phyloP scores from a whole-genome alignment of 1,140 invertebrate species.

The Sitophilus oryzae region DNA sequence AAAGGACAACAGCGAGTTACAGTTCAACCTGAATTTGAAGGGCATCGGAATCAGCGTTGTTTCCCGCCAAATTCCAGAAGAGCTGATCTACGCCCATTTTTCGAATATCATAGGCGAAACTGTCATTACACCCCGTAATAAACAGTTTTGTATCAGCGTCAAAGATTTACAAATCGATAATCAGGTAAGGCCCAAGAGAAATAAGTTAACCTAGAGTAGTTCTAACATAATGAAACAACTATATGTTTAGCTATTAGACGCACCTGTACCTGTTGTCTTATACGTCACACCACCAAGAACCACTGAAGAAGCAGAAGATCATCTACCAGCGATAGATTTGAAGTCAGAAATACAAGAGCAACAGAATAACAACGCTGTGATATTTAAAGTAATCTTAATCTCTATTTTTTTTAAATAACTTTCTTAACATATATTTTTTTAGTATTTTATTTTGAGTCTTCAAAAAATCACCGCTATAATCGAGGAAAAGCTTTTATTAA shows the following conservation, averaged over 20 bases:
- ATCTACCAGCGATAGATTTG: slow-evolving; percentile 58
- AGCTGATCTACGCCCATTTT: slow-evolving; percentile 78
- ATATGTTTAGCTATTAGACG: slow-evolving; percentile 65
- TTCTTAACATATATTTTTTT: slow-evolving; percentile 37
- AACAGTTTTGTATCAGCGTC: slow-evolving; percentile 68
- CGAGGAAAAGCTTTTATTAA: slow-evolving; percentile 83
- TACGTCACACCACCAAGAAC: slow-evolving; percentile 55
- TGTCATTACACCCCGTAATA: slow-evolving; percentile 50
- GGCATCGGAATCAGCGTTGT: slow-evolving; percentile 82
- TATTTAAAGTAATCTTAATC: slow-evolving; percentile 55
- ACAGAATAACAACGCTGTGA: slow-evolving; percentile 67
- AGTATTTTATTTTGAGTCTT: slow-evolving; percentile 75
- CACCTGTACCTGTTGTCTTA: slow-evolving; percentile 75
- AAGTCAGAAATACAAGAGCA: slow-evolving; percentile 62
- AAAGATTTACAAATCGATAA: slow-evolving; percentile 85
- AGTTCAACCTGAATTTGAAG: slow-evolving; percentile 56
- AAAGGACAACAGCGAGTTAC: slow-evolving; percentile 47
- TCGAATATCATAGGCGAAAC: slow-evolving; percentile 66
- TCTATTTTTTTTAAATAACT: background rate
- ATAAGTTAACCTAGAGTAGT: background rate
- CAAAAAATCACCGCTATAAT: slow-evolving; percentile 80
- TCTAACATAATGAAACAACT: background rate
- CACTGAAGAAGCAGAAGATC: slow-evolving; percentile 32
- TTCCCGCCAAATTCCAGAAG: slow-evolving; percentile 71
- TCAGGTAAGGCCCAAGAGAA: slow-evolving; percentile 50